These are phyloP conservation scores for Proteles cristata DNA, from an alignment of 2,113 vertebrate genomes.

Conservation along the genomic window DNA sequence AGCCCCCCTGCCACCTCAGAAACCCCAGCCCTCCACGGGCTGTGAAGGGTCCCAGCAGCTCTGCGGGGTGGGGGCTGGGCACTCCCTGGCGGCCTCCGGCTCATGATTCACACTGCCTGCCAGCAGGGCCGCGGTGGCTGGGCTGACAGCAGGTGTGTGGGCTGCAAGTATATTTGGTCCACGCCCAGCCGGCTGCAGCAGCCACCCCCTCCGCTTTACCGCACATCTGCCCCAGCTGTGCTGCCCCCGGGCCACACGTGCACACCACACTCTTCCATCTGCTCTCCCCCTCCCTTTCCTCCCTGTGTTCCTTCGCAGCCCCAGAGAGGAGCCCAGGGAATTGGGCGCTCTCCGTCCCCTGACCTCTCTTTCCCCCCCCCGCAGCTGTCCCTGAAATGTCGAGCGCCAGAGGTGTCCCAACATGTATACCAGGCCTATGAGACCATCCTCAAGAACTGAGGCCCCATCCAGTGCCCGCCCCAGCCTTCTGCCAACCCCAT, in stretches of 20 bases:
- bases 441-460: slow-evolving; percentile 95
- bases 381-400: slow-evolving; percentile 96
- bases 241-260: not conserved
- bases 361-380: slow-evolving; percentile 27
- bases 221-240: slow-evolving; percentile 40
- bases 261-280: not conserved
- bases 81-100: not conserved
- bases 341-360: not conserved
- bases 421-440: slow-evolving; percentile 95
- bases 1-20: not conserved
- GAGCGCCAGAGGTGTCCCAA: slow-evolving; percentile 95
- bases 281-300: not conserved
- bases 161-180: slow-evolving; percentile 63
- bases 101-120: slow-evolving; percentile 18
- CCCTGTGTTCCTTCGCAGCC: not conserved
- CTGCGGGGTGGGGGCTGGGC: not conserved
- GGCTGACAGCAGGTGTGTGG: slow-evolving; percentile 74
- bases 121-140: not conserved
- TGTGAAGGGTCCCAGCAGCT: not conserved
- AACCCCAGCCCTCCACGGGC: not conserved
- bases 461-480: not conserved
- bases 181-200: not conserved
- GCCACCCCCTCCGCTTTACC: slow-evolving; percentile 39
- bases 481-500: not conserved
- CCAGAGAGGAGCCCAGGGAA: not conserved